phyloP scores from a whole-genome alignment of 2,888 invertebrate species.

The Pollenia labialis region DNA sequence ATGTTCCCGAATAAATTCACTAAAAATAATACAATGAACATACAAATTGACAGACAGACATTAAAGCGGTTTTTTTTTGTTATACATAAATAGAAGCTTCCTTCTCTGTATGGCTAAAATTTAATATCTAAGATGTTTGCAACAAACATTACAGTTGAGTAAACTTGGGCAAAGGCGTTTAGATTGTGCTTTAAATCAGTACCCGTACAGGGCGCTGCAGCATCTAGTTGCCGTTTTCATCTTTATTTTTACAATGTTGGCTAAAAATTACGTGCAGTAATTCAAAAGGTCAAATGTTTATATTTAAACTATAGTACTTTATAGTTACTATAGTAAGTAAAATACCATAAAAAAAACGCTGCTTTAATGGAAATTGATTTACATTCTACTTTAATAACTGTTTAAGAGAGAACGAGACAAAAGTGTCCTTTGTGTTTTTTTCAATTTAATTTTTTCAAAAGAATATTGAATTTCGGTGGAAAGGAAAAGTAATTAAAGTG shows the following conservation, averaged over 20 bases:
- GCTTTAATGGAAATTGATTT: not conserved
- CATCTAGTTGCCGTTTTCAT: conserved; percentile 27
- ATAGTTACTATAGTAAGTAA: not conserved
- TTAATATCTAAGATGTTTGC: conserved; percentile 30
- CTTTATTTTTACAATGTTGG: conserved; percentile 6
- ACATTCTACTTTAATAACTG: not conserved
- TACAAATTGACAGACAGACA: conserved; percentile 74
- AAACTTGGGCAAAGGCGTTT: conserved; percentile 50
- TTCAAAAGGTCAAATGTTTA: conserved; percentile 39
- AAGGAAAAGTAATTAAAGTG: no score
- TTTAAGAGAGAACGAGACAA: no score
- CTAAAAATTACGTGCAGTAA: conserved; percentile 50
- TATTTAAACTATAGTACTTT: not conserved
- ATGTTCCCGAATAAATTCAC: conserved; percentile 49
- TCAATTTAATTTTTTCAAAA: no score
- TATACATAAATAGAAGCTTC: not conserved
- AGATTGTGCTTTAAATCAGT: conserved; percentile 52
- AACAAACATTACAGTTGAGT: not conserved
- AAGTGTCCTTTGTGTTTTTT: no score
- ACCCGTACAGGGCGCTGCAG: conserved; percentile 6
- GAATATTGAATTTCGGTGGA: no score
- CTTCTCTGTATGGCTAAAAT: conserved; percentile 11
- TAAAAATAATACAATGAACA: conserved; percentile 40
- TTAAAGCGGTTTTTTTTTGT: not conserved
- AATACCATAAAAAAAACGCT: not conserved